Conservation (phyloP, 2,888 invertebrate genomes). For the Nomada hirtipes region DNA sequence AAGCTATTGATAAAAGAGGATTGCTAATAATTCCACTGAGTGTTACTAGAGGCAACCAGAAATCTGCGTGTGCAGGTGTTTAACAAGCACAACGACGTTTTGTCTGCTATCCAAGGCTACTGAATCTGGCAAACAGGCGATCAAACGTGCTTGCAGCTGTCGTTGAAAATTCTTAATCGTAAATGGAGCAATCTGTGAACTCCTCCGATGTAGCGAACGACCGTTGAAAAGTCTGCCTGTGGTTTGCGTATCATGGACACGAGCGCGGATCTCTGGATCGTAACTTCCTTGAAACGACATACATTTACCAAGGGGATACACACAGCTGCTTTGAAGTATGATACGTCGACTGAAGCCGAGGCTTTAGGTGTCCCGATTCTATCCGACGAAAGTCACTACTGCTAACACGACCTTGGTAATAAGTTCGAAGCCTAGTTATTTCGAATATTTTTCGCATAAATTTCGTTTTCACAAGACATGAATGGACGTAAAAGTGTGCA, state of each 20-base stretch:
- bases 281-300: conserved; percentile 11
- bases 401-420: too few relatives aligned
- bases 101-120: conserved; percentile 3
- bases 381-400: too few relatives aligned
- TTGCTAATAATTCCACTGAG: not conserved
- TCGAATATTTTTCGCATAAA: too few relatives aligned
- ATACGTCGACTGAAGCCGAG: not conserved
- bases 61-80: not conserved
- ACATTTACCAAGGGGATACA: conserved; percentile 9
- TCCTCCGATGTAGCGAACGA: not conserved
- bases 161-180: not conserved
- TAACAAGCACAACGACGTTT: not conserved
- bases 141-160: conserved; percentile 24
- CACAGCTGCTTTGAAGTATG: conserved; percentile 33
- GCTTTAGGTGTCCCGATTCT: too few relatives aligned
- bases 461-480: too few relatives aligned
- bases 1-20: not conserved
- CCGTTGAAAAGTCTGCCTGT: conserved; percentile 15
- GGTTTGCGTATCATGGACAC: not conserved
- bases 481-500: not conserved
- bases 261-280: not conserved
- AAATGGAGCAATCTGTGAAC: conserved; percentile 1
- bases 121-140: conserved; percentile 14
- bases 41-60: too few relatives aligned
- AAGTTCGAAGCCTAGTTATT: too few relatives aligned